phyloP scores from a whole-genome alignment of 2,797 vertebrate genomes.

The Falco peregrinus region DNA sequence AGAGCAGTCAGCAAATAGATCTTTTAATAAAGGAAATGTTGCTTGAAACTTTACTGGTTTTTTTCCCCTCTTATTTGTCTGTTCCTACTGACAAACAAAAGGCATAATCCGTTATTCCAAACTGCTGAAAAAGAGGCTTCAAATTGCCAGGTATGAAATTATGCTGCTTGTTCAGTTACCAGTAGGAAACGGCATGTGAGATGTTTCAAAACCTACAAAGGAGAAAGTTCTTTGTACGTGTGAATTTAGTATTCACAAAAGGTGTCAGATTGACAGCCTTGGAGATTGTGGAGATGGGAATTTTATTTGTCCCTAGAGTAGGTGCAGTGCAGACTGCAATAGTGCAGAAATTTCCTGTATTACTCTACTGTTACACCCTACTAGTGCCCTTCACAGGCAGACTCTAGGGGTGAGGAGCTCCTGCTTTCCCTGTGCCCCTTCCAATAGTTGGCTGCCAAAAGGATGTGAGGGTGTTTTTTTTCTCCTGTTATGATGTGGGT shows the following conservation, averaged over 20 bases:
- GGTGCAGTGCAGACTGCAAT: constrained; percentile 28
- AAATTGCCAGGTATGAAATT: constrained; percentile 62
- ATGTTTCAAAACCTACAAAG: constrained; percentile 57
- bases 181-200: constrained; percentile 9
- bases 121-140: constrained; percentile 49
- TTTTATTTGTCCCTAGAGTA: constrained; percentile 54
- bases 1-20: constrained; percentile 7
- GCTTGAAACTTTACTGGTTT: not conserved
- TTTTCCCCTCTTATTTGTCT: not conserved
- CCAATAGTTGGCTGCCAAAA: not conserved
- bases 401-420: not conserved
- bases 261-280: constrained; percentile 56
- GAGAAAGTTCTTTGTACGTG: constrained; percentile 61
- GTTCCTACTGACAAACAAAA: constrained; percentile 50
- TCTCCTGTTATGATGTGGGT: not conserved
- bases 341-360: not conserved
- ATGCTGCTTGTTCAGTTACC: constrained; percentile 47
- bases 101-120: constrained; percentile 41
- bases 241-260: constrained; percentile 67
- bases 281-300: constrained; percentile 43
- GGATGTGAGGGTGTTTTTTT: not conserved
- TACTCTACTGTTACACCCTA: not conserved
- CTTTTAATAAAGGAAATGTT: constrained; percentile 16
- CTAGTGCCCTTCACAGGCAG: not conserved
- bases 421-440: not conserved